Base-by-base conservation (phyloP, 2,797 vertebrate species). In the Anisognathus igniventris region DNA sequence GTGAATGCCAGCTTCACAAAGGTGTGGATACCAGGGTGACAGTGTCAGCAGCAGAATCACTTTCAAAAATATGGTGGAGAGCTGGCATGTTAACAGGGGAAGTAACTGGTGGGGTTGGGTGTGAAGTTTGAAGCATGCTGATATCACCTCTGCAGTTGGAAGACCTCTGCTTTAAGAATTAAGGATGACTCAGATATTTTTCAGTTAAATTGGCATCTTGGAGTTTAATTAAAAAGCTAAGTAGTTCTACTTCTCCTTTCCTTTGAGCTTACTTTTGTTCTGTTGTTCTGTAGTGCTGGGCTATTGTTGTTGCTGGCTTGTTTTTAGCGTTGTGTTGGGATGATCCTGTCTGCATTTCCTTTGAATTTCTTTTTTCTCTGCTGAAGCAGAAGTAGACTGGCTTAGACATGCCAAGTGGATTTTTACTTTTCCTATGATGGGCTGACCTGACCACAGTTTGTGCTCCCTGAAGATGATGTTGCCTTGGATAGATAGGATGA, bases 181-280 rank as follows among this genome's bases (percentile, higher is more conserved):
- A 47, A 81, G 14, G 10, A 28, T 33, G 42, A 45, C 27, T 88
- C 17, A 1, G 5, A 24, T 65, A 5, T 80, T 76, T 81, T 67
- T 56, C 48, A 35, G 12, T 67, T 67, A 53, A 56, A 45, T 31
- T 42, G 20, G 1, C 48, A 28, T 67, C 18, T 80, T 6, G 0
- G 18, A 28, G 14, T 23, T 50, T 73, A n/a, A 50, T 75, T 50
- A 0, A 4, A 23, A 40, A 37, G 19, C 2, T 0, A 31, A 33
- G 10, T 42, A 25, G 6, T 35, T 33, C 7, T 76, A 24, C 39
- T 53, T 45, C 28, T 67, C 16, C 28, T 45, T 66, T 65, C 66
- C 33, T 62, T 44, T 66, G 40, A 9, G 11, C 15, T 84, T 78
- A 13, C 31, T 87, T 51, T 62, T 71, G 23, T 76, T 77, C 27